Evolutionary conservation across 2,888 invertebrate genomes (phyloP).

Genomic region (Philhelius pedissequus): DNA sequence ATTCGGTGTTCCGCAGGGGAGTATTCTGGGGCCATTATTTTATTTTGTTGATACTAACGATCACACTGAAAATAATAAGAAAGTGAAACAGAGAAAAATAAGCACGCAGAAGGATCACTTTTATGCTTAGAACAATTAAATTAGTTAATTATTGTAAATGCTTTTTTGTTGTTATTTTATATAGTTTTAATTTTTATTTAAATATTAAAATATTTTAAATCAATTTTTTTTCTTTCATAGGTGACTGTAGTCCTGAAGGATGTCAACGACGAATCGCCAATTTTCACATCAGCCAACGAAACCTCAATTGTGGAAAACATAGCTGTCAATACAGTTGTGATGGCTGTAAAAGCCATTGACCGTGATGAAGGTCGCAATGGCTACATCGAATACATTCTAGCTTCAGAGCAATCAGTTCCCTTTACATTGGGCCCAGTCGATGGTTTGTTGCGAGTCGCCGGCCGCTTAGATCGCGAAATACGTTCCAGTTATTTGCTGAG

Average conservation of each 20-base stretch:
- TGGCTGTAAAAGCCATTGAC: constrained; percentile 93
- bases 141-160: too few species aligned
- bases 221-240: constrained; percentile 79
- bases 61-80: too few species aligned
- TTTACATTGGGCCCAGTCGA: constrained; percentile 93
- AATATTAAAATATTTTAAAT: background rate
- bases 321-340: constrained; percentile 90
- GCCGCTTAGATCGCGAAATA: constrained; percentile 91
- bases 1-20: too few species aligned
- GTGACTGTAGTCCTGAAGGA: constrained; percentile 92
- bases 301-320: constrained; percentile 92
- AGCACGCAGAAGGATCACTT: too few species aligned
- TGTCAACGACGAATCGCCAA: constrained; percentile 94
- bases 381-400: constrained; percentile 91
- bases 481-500: constrained; percentile 86
- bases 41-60: too few species aligned
- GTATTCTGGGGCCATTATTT: too few species aligned
- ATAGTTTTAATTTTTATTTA: background rate
- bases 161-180: too few species aligned
- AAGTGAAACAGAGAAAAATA: too few species aligned
- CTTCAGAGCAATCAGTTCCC: constrained; percentile 77
- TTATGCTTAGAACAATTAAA: too few species aligned
- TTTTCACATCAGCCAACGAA: constrained; percentile 89
- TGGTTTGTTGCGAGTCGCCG: constrained; percentile 91
- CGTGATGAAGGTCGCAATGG: constrained; percentile 95